phyloP scores from a whole-genome alignment of 1,140 invertebrate species.

The Coelopa frigida region DNA sequence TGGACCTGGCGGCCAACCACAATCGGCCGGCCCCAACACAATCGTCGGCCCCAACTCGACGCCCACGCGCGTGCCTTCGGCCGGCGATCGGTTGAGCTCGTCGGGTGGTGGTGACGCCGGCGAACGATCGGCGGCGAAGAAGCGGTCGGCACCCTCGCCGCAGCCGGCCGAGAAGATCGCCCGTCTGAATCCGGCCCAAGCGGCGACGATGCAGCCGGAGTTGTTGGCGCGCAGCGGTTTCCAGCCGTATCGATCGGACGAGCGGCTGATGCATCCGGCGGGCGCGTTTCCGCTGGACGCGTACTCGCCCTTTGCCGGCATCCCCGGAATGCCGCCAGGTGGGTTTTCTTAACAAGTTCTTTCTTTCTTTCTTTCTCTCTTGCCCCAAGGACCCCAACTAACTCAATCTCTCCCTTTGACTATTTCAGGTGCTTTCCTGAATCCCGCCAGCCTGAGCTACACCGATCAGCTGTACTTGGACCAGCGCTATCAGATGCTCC shows the following conservation, averaged over 20 bases:
- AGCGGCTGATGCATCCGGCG: slow-evolving; percentile 51
- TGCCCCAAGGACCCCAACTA: no score
- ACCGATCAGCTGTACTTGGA: slow-evolving; percentile 69
- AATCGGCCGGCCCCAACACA: slow-evolving; percentile 6
- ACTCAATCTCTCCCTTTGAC: not conserved
- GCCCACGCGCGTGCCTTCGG: not conserved
- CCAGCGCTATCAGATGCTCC: slow-evolving; percentile 57
- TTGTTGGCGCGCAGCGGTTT: slow-evolving; percentile 60
- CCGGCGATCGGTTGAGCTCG: no score
- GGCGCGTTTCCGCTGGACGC: slow-evolving; percentile 52
- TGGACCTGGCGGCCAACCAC: not conserved
- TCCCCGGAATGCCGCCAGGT: slow-evolving; percentile 48
- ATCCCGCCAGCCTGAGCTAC: slow-evolving; percentile 45
- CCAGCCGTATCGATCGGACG: slow-evolving; percentile 67
- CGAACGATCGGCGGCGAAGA: slow-evolving; percentile 32
- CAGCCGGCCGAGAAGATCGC: slow-evolving; percentile 42
- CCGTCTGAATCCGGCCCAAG: slow-evolving; percentile 37
- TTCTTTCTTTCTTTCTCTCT: not conserved
- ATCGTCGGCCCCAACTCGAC: slow-evolving; percentile 5
- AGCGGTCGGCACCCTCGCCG: slow-evolving; percentile 35
- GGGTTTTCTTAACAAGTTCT: slow-evolving; percentile 9
- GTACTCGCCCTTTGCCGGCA: slow-evolving; percentile 39
- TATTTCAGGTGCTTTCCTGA: slow-evolving; percentile 28
- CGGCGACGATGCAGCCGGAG: slow-evolving; percentile 46
- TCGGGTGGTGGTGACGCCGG: no score